Base-by-base conservation (phyloP, 2,888 invertebrate species). In the Melanchra persicariae region DNA sequence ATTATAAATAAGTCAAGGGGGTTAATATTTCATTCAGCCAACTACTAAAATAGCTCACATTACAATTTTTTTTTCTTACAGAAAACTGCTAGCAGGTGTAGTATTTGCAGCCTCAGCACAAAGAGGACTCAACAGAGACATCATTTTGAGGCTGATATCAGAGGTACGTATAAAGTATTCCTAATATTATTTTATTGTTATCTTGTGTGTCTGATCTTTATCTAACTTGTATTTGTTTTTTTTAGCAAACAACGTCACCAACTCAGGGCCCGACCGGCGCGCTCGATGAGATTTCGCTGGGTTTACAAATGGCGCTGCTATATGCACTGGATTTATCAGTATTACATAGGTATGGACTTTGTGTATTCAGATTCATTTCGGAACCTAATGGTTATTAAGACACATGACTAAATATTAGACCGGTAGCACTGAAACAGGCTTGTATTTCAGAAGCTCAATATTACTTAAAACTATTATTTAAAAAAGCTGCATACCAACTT, bases 321-420 rank as follows among this genome's bases (percentile, higher is more conserved):
- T 98, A 98, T 90, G 97, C 98, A 0, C 94, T 99, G 68, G 99
- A 99, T 92, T 96, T 98, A 15, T 98, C 98, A 81, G 96, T 98
- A 30, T 92, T 99, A 66, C 97, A 97, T 84, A 91, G 95, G 96
- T 95, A 79, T 82, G 79, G 26, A 7, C 12, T 10, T 0, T n/a
- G 1, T 3, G 15, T 57, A 40, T 24, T 34, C 2, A 34, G 9
- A 40, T 40, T 1, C 6, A 43, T 34, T 52, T 34, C 6, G 26
- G 19, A 62, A n/a, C 6, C 1, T 30, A 30, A 30, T 30, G 6
- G 30, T 30, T 30, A 30, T 30, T 30, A 5, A 30, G 30, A 30
- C 30, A 30, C 30, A 30, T 30, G 30, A 30, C 30, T 3, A 30
- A 30, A 6, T 30, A 30, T 1, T 30, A 30, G 30, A 30, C 30